Conservation (phyloP, 92 coral and sea anemone species). For the Ricordea florida region DNA sequence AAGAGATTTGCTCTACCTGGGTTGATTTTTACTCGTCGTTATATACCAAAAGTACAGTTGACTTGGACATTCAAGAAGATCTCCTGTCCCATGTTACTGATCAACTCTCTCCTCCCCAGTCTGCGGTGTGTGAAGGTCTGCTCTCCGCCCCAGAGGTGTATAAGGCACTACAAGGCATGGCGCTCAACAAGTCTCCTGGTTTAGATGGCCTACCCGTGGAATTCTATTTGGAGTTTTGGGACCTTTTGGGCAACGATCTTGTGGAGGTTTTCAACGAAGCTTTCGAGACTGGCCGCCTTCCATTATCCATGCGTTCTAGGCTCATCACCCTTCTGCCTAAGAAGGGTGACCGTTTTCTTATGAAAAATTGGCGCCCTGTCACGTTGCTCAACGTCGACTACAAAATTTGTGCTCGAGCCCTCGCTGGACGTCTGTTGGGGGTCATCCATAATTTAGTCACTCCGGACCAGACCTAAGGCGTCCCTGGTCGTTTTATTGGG, state of each 20-base stretch:
- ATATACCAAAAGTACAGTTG: neutral
- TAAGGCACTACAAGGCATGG: neutral
- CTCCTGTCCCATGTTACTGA: neutral
- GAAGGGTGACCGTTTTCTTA: neutral
- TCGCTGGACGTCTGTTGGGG: neutral
- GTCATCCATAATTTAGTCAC: neutral
- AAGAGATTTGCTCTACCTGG: neutral
- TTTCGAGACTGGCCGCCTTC: neutral
- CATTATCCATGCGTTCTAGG: neutral
- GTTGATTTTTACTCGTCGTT: neutral
- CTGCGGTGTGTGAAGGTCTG: neutral
- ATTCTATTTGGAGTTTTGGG: conserved; percentile 3
- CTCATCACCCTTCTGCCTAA: neutral
- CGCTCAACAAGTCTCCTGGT: neutral
- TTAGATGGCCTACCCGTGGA: conserved; percentile 6
- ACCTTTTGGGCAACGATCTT: neutral
- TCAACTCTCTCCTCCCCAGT: neutral
- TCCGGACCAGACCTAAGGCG: neutral
- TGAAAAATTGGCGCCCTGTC: conserved; percentile 28
- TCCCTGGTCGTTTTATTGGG: conserved; percentile 1
- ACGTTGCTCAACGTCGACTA: conserved; percentile 6
- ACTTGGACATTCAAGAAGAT: neutral
- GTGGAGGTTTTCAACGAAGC: neutral
- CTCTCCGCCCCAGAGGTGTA: neutral
- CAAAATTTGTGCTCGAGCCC: neutral